Base-by-base conservation (phyloP, 2,797 vertebrate genomes). In the Bovichtus diacanthus region DNA sequence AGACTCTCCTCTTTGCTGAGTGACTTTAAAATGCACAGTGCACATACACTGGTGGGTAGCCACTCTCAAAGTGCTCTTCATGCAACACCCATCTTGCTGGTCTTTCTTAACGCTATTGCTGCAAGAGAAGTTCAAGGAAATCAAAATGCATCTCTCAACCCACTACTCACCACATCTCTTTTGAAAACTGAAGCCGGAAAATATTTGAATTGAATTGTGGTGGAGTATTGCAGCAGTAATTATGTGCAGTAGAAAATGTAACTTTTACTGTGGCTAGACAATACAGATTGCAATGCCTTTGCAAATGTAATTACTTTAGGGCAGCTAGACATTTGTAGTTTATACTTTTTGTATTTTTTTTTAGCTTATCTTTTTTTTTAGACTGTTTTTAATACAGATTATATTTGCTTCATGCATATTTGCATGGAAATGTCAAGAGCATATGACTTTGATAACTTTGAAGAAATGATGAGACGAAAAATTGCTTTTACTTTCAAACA, bases 291-390 rank as follows among this genome's bases (percentile, higher is more conserved):
- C 64, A 10, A 55, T 49, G 59, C 69, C 70, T 71, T 61, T 63
- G 27, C 66, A 55, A 59, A 54, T 34, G 19, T 25, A 2, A 36
- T 54, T 70, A 66, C 16, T 58, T 36, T 41, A 9, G 34, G 47
- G 51, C 62, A 75, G 69, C 38, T 51, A 6, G 5, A 73, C 59
- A 41, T 66, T 46, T 83, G 21, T 55, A 82, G 66, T 64, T 78
- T 21, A 41, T 38, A 54, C 18, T 66, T 78, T n/a, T 71, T 73
- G 29, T 82, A 86, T 54, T 73, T 72, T 74, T 70, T 25, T 69
- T n/a, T n/a, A n/a, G 3, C 25, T 34, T 58, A 2, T 46, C 13
- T 11, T 59, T 11, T 67, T 76, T 61, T 29, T 54, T 15, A 55
- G 27, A n/a, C 44, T 68, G 49, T 41, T 70, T 74, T 71, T 60